phyloP scores from a whole-genome alignment of 2,888 invertebrate genomes.

The Trissolcus brochymenae region DNA sequence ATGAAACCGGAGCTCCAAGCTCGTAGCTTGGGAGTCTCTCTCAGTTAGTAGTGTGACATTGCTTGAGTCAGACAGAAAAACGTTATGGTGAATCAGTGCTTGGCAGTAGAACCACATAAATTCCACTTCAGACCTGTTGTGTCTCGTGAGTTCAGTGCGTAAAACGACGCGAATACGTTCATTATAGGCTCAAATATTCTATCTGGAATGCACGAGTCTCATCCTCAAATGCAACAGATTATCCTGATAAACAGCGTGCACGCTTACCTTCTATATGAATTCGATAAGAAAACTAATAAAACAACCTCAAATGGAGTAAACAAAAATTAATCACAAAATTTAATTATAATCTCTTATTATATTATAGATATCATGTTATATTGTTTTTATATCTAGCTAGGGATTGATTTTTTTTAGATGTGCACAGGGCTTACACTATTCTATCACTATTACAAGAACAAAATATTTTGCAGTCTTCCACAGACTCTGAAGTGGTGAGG shows the following conservation, averaged over 20 bases:
- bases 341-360: too few species aligned
- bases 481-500: slow-evolving; percentile 11
- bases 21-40: slow-evolving; percentile 56
- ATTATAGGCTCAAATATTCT: slow-evolving; percentile 3
- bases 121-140: slow-evolving; percentile 18
- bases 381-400: too few species aligned
- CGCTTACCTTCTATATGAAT: slow-evolving; percentile 3
- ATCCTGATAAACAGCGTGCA: slow-evolving; percentile 41
- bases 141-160: slow-evolving; percentile 45
- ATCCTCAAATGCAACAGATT: slow-evolving; percentile 51
- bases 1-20: slow-evolving; percentile 52
- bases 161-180: slow-evolving; percentile 12
- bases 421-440: too few species aligned
- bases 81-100: slow-evolving; percentile 31
- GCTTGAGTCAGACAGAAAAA: slow-evolving; percentile 67
- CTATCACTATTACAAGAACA: too few species aligned
- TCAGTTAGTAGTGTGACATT: slow-evolving; percentile 74
- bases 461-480: slow-evolving; percentile 7
- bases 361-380: too few species aligned
- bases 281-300: background rate
- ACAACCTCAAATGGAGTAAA: too few species aligned
- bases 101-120: slow-evolving; percentile 15
- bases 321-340: background rate
- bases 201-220: slow-evolving; percentile 29
- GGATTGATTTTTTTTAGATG: too few species aligned